These are phyloP conservation scores for Ciconia boyciana DNA, from an alignment of 2,113 vertebrate species.

Conservation along the genomic window DNA sequence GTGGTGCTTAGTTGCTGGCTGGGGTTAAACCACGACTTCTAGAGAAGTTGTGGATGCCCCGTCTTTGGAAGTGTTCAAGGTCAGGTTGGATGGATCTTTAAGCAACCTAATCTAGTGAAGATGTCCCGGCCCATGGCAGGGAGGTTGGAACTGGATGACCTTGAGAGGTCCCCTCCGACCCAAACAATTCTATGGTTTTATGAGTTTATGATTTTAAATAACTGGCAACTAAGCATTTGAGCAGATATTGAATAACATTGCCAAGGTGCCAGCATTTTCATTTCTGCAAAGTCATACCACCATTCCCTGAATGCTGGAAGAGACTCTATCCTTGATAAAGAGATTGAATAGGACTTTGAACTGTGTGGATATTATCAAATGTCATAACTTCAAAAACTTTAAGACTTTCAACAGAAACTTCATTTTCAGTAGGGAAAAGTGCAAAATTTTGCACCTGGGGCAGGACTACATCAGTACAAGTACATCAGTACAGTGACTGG, in stretches of 20 bases:
- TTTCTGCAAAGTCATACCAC: not conserved
- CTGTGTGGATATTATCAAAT: not conserved
- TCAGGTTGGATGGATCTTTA: not conserved
- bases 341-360: not conserved
- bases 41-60: not conserved
- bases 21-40: no score
- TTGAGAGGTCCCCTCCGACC: not conserved
- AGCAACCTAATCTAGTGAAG: not conserved
- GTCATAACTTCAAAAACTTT: not conserved
- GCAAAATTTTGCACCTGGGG: not conserved
- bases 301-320: not conserved
- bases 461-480: not conserved
- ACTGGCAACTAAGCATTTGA: not conserved
- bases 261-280: not conserved
- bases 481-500: not conserved
- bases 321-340: not conserved
- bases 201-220: not conserved
- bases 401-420: not conserved
- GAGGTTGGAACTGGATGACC: no score
- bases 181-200: not conserved
- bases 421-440: not conserved
- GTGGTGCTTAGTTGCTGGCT: no score
- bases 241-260: not conserved
- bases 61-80: not conserved
- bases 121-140: no score